These are phyloP conservation scores for Ceratina japonica DNA, from an alignment of 1,140 invertebrate species.

Conservation along the genomic window DNA sequence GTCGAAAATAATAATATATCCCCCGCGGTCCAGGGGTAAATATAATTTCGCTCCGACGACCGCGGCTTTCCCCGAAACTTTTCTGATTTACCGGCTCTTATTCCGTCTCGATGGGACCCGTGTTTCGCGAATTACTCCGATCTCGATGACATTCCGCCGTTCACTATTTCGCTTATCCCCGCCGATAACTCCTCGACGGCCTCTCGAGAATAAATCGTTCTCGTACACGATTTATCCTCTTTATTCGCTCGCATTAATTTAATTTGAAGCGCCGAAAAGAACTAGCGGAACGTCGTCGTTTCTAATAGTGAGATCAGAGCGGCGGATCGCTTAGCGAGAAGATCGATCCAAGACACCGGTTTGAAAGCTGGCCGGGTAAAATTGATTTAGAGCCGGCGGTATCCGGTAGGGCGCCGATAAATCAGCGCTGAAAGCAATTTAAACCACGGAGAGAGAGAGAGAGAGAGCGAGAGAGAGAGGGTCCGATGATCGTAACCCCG, in stretches of 20 bases:
- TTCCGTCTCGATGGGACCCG: background rate
- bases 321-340: background rate
- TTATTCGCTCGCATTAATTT: no score
- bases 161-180: background rate
- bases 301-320: no score
- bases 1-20: constrained; percentile 41
- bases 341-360: background rate
- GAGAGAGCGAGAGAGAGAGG: background rate
- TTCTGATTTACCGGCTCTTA: constrained; percentile 24
- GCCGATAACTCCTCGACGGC: no score
- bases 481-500: constrained; percentile 31
- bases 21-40: constrained; percentile 20
- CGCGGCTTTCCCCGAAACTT: background rate
- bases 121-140: constrained; percentile 12
- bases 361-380: background rate
- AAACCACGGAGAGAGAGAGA: constrained; percentile 14
- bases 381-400: constrained; percentile 32
- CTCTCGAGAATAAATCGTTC: no score
- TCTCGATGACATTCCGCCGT: background rate
- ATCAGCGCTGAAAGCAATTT: constrained; percentile 45
- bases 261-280: no score
- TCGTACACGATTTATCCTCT: no score
- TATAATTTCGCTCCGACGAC: constrained; percentile 38
- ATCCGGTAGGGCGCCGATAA: constrained; percentile 15
- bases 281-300: no score